Base-by-base conservation (phyloP, 1,140 invertebrate genomes). In the Eubasilissa regina region DNA sequence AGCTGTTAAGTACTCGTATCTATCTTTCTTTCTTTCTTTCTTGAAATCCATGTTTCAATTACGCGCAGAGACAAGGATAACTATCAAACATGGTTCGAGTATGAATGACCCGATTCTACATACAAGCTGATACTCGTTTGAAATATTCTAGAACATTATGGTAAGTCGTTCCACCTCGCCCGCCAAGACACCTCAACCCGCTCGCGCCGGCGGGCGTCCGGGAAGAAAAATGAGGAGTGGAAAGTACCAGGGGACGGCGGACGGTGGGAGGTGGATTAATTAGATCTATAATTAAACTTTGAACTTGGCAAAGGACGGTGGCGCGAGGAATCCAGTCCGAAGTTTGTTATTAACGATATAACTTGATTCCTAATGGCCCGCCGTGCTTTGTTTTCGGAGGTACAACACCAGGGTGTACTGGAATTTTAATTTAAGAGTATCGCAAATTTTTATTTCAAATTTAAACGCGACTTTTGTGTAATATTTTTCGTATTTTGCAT, bases 211-310 rank as follows among this genome's bases (percentile, higher is more conserved):
- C 6, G 35, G 60, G 70, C 12, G 48, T 25, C 48, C 44, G n/a
- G 74, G 21, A 80, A 73, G 79, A 73, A 77, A 80, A 80, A 77
- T 68, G 75, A 80, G 66, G 74, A 73, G n/a, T 56, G 21, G 60
- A 21, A 58, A 70, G 43, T 17, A 68, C 12, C 43, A 64, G 55
- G 9, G 21, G 15, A 6, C 43, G 11, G 43, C 17, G 19, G 45
- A 1, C 25, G 62, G 76, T 17, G 45, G 76, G 75, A 78, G 70
- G 80, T 78, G 80, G 77, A 81, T 81, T 81, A 81, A 81, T 81
- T 81, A 81, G 80, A 13, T 78, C 70, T 68, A 78, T 81, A 81
- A 81, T 81, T 81, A 81, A 81, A 81, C 75, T 81, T 81, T 81
- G 80, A 81, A 81, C 80, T 81, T 81, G 70, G 80, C 79, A 72